Conservation (phyloP, 2,113 vertebrate genomes). For the Leiothrix lutea region DNA sequence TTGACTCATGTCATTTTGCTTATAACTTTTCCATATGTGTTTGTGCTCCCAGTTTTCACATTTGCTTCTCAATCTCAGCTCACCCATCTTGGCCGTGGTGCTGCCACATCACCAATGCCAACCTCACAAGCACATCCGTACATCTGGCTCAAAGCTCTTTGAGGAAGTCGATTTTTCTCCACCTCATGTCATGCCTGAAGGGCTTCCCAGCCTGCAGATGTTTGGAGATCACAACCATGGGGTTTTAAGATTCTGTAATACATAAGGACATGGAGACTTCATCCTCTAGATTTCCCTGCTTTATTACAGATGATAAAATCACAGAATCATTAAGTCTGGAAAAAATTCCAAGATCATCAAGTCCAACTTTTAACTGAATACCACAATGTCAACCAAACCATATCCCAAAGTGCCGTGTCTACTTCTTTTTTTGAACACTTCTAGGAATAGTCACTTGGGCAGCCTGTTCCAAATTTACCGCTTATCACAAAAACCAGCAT, state of each 20-base stretch:
- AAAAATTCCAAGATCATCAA: not conserved
- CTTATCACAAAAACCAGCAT: not conserved
- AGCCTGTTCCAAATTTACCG: not conserved
- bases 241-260: not conserved
- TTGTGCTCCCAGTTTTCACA: not conserved
- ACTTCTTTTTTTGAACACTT: not conserved
- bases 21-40: not conserved
- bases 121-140: rapidly evolving
- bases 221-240: not conserved
- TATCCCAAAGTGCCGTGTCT: not conserved
- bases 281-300: not conserved
- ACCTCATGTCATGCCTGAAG: not conserved
- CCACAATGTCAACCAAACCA: not conserved
- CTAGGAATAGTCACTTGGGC: not conserved
- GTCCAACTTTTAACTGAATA: not conserved
- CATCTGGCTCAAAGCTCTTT: not conserved
- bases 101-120: rapidly evolving
- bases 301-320: not conserved
- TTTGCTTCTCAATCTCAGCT: not conserved
- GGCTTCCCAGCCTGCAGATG: rapidly evolving
- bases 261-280: not conserved
- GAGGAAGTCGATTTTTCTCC: not conserved
- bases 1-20: not conserved
- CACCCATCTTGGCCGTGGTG: not conserved
- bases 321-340: not conserved